phyloP scores from a whole-genome alignment of 2,797 vertebrate genomes.

The Dromococcyx pavoninus region DNA sequence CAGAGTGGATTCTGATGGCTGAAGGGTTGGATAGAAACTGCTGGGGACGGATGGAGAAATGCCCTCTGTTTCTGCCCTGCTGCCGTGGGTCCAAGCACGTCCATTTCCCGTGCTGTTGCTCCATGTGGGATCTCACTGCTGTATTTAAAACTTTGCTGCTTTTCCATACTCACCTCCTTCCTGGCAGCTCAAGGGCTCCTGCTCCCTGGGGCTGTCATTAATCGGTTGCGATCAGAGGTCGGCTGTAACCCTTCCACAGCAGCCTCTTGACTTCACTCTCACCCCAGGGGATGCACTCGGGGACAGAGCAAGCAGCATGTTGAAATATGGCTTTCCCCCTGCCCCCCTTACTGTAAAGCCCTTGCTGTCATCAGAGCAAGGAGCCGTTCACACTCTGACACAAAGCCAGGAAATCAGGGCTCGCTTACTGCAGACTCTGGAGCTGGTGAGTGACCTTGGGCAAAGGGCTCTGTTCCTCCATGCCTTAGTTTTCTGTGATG shows the following conservation, averaged over 20 bases:
- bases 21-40: background rate
- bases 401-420: conserved; percentile 29
- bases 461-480: conserved; percentile 13
- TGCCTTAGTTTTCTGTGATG: background rate
- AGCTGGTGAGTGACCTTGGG: conserved; percentile 28
- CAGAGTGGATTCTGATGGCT: fast-evolving
- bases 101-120: background rate
- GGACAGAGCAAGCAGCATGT: conserved; percentile 18
- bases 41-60: background rate
- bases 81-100: background rate
- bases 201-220: conserved; percentile 64
- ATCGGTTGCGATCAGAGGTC: conserved; percentile 61
- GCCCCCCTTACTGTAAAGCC: conserved; percentile 24
- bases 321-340: conserved; percentile 15
- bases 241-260: conserved; percentile 57
- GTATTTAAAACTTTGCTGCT: background rate
- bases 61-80: background rate
- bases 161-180: conserved; percentile 34
- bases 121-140: background rate
- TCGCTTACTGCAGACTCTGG: background rate
- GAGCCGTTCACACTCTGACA: conserved; percentile 28
- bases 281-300: conserved; percentile 36
- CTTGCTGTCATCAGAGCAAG: conserved; percentile 18
- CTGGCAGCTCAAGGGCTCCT: conserved; percentile 61
- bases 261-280: conserved; percentile 66